Base-by-base conservation (phyloP, 1,140 invertebrate species). In the Lysiphlebus fabarum region DNA sequence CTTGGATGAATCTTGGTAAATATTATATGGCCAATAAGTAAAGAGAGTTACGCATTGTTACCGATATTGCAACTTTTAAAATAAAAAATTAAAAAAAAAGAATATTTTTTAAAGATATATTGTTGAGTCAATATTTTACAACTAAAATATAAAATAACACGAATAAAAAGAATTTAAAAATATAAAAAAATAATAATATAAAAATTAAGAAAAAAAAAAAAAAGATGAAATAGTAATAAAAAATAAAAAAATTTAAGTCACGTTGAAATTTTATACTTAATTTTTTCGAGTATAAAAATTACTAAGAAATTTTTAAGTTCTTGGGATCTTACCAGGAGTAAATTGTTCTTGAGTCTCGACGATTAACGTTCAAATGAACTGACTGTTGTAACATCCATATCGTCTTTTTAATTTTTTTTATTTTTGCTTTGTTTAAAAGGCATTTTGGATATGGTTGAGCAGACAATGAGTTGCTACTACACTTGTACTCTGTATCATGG, bases 361-460 rank as follows among this genome's bases (percentile, higher is more conserved):
- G 67, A 72, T 71, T 71, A 70, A 71, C 68, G 63, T 65, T 70
- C 61, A 69, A 72, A 71, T 69, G 67, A 71, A 65, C 64, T 59
- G 42, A 33, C 10, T 26, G 37, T 50, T 55, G 17, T 26, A 26
- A 26, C 17, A 26, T 26, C 17, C 17, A 26, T 26, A 26, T 26
- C 17, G 17, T 26, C 17, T 26, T 26, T 26, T 26, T 26, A 26
- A 26, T 10, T 47, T 12, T 5, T 34, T 47, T 38, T 62, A 34
- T 40, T 11, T 37, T 49, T 37, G 62, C 53, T 64, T 66, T 67
- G 66, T 67, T 69, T 69, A 36, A 36, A 41, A 61, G 44, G 36
- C 40, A 63, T 65, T 64, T 65, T 66, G 51, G 56, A 68, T 67
- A 44, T 54, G n/a, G 14, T 38, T 50, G 33, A 36, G 37, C 51